Conservation (phyloP, 2,113 vertebrate genomes). For the Nymphicus hollandicus region DNA sequence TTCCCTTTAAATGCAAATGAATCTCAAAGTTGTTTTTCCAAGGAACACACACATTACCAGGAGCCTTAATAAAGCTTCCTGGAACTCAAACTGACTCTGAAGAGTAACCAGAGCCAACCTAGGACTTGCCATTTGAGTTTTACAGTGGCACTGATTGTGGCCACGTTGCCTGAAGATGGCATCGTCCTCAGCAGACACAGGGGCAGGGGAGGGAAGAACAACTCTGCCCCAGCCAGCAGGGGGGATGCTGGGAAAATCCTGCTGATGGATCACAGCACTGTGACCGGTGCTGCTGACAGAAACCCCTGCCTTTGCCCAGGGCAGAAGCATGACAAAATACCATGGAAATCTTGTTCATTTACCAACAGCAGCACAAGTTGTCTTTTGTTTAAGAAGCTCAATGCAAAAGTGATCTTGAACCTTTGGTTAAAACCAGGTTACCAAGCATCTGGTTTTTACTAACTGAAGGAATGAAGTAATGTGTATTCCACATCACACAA, state of each 20-base stretch:
- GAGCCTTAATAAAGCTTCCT: neutral
- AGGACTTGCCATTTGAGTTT: neutral
- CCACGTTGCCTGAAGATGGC: neutral
- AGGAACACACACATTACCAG: neutral
- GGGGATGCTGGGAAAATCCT: neutral
- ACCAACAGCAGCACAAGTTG: neutral
- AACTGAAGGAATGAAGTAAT: neutral
- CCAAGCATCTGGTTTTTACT: neutral
- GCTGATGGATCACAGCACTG: neutral
- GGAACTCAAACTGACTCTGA: neutral
- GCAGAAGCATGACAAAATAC: fast-evolving
- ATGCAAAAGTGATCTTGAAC: fast-evolving
- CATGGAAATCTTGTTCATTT: fast-evolving
- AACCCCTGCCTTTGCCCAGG: neutral
- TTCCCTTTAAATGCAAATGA: neutral
- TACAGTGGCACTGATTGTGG: fast-evolving
- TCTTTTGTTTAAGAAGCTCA: neutral
- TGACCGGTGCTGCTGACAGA: neutral
- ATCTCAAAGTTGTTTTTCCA: neutral
- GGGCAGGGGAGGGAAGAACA: neutral
- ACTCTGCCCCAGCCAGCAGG: neutral
- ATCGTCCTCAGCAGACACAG: fast-evolving
- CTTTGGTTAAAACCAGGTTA: neutral
- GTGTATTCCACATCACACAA: neutral
- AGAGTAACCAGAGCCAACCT: neutral